A percentile compares a stretch with the other conserved stretches of the same genome.
Conservation (phyloP, 2,113 vertebrate species). For the Myodes glareolus region DNA sequence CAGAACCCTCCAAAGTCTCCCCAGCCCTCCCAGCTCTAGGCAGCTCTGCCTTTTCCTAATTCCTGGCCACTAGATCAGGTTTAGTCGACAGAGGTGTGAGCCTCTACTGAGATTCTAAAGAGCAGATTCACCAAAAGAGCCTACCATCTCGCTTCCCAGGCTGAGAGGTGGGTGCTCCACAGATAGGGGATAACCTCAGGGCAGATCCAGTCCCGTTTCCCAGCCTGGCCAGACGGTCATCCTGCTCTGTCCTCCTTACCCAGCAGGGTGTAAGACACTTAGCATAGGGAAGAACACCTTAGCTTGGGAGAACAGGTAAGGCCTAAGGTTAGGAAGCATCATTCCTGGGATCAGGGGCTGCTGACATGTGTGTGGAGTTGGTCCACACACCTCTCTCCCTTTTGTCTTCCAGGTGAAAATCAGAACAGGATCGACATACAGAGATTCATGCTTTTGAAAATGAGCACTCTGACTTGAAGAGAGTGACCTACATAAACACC, state of each 20-base stretch:
- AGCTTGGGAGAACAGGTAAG: neutral
- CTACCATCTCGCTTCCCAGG: neutral
- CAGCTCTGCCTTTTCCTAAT: neutral
- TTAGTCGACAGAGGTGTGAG: neutral
- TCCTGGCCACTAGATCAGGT: neutral
- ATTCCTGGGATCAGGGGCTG: neutral
- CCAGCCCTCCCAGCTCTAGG: neutral
- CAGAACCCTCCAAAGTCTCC: neutral
- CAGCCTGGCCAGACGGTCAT: neutral
- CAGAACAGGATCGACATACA: neutral
- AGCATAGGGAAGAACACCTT: neutral
- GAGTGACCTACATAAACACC: neutral
- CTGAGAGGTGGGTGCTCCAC: neutral
- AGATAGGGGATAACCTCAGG: neutral
- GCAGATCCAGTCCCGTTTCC: neutral
- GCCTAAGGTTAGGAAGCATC: neutral
- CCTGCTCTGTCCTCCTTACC: accelerated
- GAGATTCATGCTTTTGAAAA: neutral
- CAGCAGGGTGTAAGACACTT: neutral
- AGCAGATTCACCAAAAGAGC: neutral
- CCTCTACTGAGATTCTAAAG: neutral
- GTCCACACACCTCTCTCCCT: too few species aligned
- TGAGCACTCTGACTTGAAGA: neutral
- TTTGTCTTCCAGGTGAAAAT: neutral
- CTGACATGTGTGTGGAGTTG: neutral